These are phyloP conservation scores for Mycteria americana DNA, from an alignment of 2,797 vertebrate genomes.

Conservation along the genomic window DNA sequence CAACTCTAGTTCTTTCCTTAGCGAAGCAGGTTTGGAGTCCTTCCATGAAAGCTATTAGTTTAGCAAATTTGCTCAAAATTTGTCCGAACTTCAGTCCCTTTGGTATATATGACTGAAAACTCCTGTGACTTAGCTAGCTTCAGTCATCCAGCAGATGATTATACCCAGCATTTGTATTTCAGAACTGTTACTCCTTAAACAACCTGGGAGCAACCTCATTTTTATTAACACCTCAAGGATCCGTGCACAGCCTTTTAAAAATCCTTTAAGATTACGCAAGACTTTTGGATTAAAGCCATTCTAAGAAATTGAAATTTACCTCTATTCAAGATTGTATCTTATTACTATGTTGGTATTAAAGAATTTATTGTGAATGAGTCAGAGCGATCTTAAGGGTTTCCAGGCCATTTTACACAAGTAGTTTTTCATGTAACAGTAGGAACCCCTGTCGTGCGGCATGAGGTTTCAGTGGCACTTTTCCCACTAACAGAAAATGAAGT, in stretches of 20 bases:
- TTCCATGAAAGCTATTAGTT: constrained; percentile 71
- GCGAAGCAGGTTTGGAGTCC: constrained; percentile 18
- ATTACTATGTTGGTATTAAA: neutral
- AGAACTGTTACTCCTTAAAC: neutral
- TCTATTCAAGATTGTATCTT: neutral
- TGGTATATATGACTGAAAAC: neutral
- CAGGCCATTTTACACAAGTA: neutral
- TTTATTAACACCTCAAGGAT: neutral
- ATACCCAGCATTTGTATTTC: neutral
- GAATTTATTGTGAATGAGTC: neutral
- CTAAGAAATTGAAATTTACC: neutral
- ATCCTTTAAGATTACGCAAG: neutral
- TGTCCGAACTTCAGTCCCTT: constrained; percentile 41
- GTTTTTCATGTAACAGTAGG: neutral
- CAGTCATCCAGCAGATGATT: neutral
- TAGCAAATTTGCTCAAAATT: constrained; percentile 31
- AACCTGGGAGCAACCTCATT: neutral
- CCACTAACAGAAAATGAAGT: neutral
- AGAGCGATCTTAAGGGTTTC: neutral
- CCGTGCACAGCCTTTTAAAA: neutral
- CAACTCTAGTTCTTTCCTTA: neutral
- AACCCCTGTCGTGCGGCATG: neutral
- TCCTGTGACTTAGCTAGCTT: neutral
- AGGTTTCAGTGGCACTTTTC: neutral
- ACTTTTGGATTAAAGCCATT: neutral